Evolutionary conservation across 2,888 invertebrate genomes (phyloP).

Genomic region (Polyploca ridens): DNA sequence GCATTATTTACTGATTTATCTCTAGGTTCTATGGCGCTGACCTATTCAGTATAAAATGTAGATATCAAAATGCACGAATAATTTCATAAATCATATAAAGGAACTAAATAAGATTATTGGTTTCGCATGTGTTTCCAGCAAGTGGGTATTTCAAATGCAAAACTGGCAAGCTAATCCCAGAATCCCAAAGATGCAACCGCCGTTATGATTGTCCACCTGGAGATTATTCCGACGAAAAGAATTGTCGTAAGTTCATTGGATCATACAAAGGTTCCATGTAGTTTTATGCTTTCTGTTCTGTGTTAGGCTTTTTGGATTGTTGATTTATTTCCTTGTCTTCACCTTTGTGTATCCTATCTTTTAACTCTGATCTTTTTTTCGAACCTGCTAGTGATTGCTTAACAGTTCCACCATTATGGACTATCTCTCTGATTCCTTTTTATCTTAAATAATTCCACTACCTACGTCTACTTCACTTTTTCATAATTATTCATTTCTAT

Average conservation of each 20-base stretch:
- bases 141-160: slow-evolving; percentile 86
- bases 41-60: neutral
- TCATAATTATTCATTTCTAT: neutral
- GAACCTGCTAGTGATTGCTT: slow-evolving; percentile 14
- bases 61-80: neutral
- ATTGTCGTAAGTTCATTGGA: slow-evolving; percentile 88
- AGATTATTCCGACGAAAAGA: slow-evolving; percentile 90
- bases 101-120: slow-evolving; percentile 15
- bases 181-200: slow-evolving; percentile 85
- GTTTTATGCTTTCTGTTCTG: slow-evolving; percentile 30
- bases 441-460: neutral
- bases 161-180: slow-evolving; percentile 85
- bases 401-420: slow-evolving; percentile 20
- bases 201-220: slow-evolving; percentile 85
- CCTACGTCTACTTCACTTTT: neutral
- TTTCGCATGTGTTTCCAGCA: slow-evolving; percentile 73
- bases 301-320: slow-evolving; percentile 23
- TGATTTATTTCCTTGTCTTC: slow-evolving; percentile 22
- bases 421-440: neutral
- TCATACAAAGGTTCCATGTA: slow-evolving; percentile 28
- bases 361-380: neutral
- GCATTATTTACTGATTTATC: neutral
- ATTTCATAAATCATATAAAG: neutral
- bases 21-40: neutral
- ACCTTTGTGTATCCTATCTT: slow-evolving; percentile 26